A percentile compares a stretch with the other conserved stretches of the same genome.
Evolutionary conservation across 2,113 vertebrate genomes (phyloP).

Genomic region (Piprites chloris): DNA sequence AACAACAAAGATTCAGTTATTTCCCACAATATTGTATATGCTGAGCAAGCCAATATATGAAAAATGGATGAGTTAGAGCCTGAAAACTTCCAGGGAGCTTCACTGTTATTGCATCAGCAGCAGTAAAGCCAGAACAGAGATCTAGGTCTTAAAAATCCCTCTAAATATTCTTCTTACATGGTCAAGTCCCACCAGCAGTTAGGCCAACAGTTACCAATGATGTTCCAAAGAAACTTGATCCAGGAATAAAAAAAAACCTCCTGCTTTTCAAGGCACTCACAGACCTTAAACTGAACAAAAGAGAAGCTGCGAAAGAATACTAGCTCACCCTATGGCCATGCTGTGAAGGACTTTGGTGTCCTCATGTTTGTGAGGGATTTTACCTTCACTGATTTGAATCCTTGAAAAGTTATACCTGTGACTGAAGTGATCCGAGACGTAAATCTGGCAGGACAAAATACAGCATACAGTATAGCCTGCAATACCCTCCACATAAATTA

Average conservation of each 20-base stretch:
- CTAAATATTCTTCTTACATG: neutral
- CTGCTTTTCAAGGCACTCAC: neutral
- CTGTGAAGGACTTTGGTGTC: neutral
- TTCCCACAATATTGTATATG: neutral
- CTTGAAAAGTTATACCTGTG: constrained; percentile 16
- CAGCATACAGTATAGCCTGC: neutral
- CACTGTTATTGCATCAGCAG: neutral
- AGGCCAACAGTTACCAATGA: neutral
- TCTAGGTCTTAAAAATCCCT: neutral
- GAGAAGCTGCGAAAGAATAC: neutral
- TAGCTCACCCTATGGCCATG: neutral
- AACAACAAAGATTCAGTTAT: neutral
- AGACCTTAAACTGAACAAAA: neutral
- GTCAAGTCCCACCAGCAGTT: neutral
- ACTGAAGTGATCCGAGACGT: neutral
- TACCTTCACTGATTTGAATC: constrained; percentile 1
- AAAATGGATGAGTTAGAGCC: neutral
- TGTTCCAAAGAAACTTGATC: neutral
- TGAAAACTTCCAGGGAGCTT: neutral
- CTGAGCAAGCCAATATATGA: neutral
- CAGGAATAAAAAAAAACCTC: neutral
- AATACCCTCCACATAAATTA: neutral
- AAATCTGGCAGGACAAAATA: constrained; percentile 39
- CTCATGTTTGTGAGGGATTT: neutral
- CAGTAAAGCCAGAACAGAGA: neutral